phyloP scores from a whole-genome alignment of 2,113 vertebrate genomes.

The Gambusia affinis region DNA sequence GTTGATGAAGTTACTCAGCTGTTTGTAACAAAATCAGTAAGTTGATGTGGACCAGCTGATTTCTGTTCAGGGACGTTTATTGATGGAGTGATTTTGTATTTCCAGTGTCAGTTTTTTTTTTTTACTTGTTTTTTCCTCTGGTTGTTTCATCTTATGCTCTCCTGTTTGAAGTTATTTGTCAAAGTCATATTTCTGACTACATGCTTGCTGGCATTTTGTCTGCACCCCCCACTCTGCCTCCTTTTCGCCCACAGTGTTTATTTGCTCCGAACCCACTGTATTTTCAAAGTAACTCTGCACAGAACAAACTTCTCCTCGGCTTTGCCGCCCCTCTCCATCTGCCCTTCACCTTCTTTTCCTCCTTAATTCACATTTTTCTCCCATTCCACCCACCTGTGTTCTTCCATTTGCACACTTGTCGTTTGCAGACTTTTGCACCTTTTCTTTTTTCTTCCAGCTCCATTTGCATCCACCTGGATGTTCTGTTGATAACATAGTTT shows the following conservation, averaged over 20 bases:
- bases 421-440: neutral
- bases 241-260: conserved; percentile 32
- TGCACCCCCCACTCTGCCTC: neutral
- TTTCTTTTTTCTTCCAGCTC: neutral
- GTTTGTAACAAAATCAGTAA: too few relatives aligned
- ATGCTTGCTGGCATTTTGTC: conserved; percentile 26
- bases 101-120: neutral
- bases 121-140: neutral
- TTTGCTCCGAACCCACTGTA: conserved; percentile 49
- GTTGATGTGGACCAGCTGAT: too few relatives aligned
- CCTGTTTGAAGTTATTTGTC: conserved; percentile 11
- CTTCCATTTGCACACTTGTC: conserved; percentile 1
- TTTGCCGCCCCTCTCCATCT: neutral
- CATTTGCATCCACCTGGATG: neutral
- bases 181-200: conserved; percentile 21
- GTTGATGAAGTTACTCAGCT: neutral
- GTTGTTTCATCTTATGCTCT: conserved; percentile 5
- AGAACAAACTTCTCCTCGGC: conserved; percentile 41
- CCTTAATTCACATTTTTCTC: conserved; percentile 2
- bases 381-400: conserved; percentile 19
- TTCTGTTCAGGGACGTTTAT: neutral
- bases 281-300: conserved; percentile 58
- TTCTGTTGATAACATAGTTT: neutral
- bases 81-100: too few relatives aligned
- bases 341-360: conserved; percentile 7